Conservation (phyloP, 1,140 invertebrate genomes). For the Drosophila suzukii region DNA sequence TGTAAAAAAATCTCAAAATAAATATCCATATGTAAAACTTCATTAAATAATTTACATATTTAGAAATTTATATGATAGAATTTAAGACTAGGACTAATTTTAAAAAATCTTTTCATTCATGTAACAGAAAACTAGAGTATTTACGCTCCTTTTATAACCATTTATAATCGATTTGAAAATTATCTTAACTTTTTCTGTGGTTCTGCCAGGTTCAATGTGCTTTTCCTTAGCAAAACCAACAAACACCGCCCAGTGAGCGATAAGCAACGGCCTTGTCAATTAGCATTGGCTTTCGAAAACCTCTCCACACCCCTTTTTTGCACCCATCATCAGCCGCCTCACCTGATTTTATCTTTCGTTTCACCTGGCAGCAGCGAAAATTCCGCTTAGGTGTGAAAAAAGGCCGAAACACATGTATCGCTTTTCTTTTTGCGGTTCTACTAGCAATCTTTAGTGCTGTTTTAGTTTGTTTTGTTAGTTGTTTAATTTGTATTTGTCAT, state of each 20-base stretch:
- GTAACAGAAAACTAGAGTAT: too few relatives aligned
- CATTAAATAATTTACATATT: too few relatives aligned
- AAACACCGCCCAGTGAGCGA: slow-evolving; percentile 31
- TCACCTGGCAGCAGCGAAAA: slow-evolving; percentile 41
- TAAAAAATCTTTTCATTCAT: too few relatives aligned
- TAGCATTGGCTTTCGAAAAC: slow-evolving; percentile 55
- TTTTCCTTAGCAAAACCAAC: slow-evolving; percentile 7
- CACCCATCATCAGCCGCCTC: slow-evolving; percentile 5
- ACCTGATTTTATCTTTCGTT: slow-evolving; percentile 47
- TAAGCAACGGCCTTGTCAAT: slow-evolving; percentile 73
- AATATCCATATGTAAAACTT: too few relatives aligned
- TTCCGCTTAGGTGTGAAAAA: slow-evolving; percentile 66
- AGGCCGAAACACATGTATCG: slow-evolving; percentile 65
- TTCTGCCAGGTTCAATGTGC: slow-evolving; percentile 41
- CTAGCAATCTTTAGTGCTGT: slow-evolving; percentile 48
- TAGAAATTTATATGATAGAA: too few relatives aligned
- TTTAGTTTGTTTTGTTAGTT: slow-evolving; percentile 58
- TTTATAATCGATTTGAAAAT: background rate
- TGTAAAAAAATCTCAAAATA: too few relatives aligned
- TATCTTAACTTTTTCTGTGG: background rate
- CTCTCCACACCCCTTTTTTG: slow-evolving; percentile 9
- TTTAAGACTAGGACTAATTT: too few relatives aligned
- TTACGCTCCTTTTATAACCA: background rate
- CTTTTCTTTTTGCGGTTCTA: slow-evolving; percentile 18
- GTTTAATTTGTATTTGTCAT: slow-evolving; percentile 62